phyloP scores from a whole-genome alignment of 2,888 invertebrate species.

The Lasioglossum leucozonium region DNA sequence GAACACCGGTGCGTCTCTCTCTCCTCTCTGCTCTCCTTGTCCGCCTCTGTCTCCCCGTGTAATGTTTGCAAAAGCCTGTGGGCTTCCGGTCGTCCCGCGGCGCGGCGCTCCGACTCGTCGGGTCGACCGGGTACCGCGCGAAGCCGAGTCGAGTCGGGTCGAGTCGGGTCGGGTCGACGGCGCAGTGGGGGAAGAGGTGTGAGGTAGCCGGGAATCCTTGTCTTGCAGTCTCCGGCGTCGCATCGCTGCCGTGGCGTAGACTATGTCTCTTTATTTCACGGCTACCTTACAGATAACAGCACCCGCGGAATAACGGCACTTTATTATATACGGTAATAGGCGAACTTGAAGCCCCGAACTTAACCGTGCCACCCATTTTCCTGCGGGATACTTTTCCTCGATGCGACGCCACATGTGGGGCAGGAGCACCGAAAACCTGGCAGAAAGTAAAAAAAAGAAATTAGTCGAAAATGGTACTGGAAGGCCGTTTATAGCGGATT shows the following conservation, averaged over 20 bases:
- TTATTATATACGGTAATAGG: slow-evolving; percentile 76
- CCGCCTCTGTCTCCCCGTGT: slow-evolving; percentile 19
- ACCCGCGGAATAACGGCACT: slow-evolving; percentile 71
- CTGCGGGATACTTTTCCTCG: slow-evolving; percentile 64
- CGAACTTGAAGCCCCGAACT: slow-evolving; percentile 71
- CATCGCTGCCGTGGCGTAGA: slow-evolving; percentile 20
- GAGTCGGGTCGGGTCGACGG: not conserved
- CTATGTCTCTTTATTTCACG: slow-evolving; percentile 73
- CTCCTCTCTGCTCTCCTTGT: not conserved
- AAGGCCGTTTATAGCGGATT: too few species aligned
- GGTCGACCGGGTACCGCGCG: not conserved
- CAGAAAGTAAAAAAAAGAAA: too few species aligned
- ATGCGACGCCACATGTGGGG: too few species aligned
- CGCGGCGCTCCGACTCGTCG: slow-evolving; percentile 5
- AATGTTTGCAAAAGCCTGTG: slow-evolving; percentile 68
- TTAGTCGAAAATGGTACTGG: too few species aligned
- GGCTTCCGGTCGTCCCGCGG: slow-evolving; percentile 46
- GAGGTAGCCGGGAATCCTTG: slow-evolving; percentile 30
- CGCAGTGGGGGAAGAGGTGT: not conserved
- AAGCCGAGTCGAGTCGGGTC: not conserved
- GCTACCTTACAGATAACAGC: slow-evolving; percentile 72
- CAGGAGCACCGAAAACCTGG: too few species aligned
- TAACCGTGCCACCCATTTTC: slow-evolving; percentile 71
- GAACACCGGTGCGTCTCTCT: slow-evolving; percentile 2
- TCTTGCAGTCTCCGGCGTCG: slow-evolving; percentile 15